Evolutionary conservation across 2,888 invertebrate genomes (phyloP).

Genomic region (Drosophila merina): DNA sequence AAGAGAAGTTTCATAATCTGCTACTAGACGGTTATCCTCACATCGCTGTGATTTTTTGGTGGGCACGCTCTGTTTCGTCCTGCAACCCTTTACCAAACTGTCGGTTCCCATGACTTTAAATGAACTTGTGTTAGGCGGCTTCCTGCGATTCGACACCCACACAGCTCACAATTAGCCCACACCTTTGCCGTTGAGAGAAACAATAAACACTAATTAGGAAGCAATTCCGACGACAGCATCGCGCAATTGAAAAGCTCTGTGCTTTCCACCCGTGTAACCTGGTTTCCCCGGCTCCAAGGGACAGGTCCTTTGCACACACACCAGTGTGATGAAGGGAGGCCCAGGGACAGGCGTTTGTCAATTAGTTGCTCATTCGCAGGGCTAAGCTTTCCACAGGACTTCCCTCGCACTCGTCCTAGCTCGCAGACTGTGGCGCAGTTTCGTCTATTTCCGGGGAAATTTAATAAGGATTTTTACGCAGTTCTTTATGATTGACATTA

Average conservation of each 20-base stretch:
- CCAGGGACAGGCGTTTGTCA: constrained; percentile 58
- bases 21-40: too few species aligned
- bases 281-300: constrained; percentile 42
- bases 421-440: constrained; percentile 49
- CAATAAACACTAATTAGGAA: constrained; percentile 72
- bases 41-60: neutral
- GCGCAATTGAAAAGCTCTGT: constrained; percentile 36
- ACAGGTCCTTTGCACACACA: constrained; percentile 35
- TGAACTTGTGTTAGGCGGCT: neutral
- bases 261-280: constrained; percentile 35
- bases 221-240: constrained; percentile 55
- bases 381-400: neutral
- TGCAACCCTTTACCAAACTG: neutral
- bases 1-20: too few species aligned
- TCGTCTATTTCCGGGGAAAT: constrained; percentile 22
- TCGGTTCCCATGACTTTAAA: constrained; percentile 7
- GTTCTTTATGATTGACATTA: constrained; percentile 11
- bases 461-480: neutral
- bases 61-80: neutral
- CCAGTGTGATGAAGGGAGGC: neutral
- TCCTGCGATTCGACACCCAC: constrained; percentile 9
- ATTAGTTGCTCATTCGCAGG: constrained; percentile 61
- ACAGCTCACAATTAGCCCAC: constrained; percentile 42
- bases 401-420: neutral
- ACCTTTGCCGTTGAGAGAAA: constrained; percentile 43